Evolutionary conservation across 2,113 vertebrate genomes (phyloP), one percentile per base, ranked within the genome.

Genomic region (Platanista minor): DNA sequence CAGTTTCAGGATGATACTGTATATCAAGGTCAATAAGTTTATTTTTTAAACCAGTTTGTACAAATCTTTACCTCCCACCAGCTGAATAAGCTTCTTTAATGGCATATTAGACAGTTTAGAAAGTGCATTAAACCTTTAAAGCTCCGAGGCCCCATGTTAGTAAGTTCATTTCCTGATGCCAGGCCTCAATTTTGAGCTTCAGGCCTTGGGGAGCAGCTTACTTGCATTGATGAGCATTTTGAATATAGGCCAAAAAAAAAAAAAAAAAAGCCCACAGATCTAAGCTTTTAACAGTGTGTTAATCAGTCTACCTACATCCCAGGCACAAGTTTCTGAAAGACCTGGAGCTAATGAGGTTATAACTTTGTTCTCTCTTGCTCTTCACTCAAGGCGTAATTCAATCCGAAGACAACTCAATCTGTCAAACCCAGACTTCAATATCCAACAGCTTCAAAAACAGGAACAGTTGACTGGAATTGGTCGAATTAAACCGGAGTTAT

Each of bases 341-440:
- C 77, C 46, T 5, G 0, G 92, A 66, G 59, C 90, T 90, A 94
- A 96, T 81, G 82, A 94, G 95, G 71, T 97, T 84, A 66, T 98
- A 96, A 97, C 96, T 96, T 95, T 82, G 95, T 90, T 98, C 78
- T 97, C 64, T 97, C 78, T 91, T 78, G 3, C 97, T 92, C 98
- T 98, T 97, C 64, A 8, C 95, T 99, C 96, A 98, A 99, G 99
- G 98, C 99, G 99, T 97, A 99, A 99, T 75, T 99, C 99, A 27
- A 99, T 99, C 93, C 99, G 99, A 96, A 99, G 99, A 96, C 99
- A 99, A 96, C 99, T 99, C 98, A 99, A 99, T 98, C 99, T 99
- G 94, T 99, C 99, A 36, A 99, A 99, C 96, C 99, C 99, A 0
- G 99, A 99, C 98, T 99, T 99, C 98, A 99, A 99, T 62, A 99